Conservation (phyloP, 2,888 invertebrate species). For the Xanthia icteritia region DNA sequence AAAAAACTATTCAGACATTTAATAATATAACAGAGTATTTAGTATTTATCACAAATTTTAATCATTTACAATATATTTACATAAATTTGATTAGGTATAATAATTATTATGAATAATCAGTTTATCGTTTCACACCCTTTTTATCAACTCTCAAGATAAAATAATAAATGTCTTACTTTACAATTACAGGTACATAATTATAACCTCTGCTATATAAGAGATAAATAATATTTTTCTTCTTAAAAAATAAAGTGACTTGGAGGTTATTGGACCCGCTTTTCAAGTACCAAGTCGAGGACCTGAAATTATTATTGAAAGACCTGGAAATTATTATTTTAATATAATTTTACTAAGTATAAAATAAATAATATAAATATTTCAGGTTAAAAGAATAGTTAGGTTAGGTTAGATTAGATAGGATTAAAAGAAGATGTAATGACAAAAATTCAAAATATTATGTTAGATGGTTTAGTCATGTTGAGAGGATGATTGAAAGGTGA, state of each 20-base stretch:
- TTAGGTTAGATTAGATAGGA: too few relatives aligned
- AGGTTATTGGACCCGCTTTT: constrained; percentile 27
- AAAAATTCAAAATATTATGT: too few relatives aligned
- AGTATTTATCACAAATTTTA: constrained; percentile 42
- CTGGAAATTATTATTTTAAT: neutral
- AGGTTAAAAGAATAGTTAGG: too few relatives aligned
- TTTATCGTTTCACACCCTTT: constrained; percentile 21
- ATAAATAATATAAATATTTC: too few relatives aligned
- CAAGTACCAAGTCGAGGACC: neutral
- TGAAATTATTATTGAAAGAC: neutral
- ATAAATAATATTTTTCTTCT: neutral
- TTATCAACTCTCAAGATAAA: neutral
- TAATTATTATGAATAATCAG: constrained; percentile 17
- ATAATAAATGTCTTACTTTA: neutral
- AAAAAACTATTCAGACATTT: constrained; percentile 17
- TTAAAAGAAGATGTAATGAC: too few relatives aligned
- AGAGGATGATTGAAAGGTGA: too few relatives aligned
- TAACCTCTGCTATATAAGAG: neutral
- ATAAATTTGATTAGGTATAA: neutral
- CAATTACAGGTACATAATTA: neutral
- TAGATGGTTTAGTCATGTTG: too few relatives aligned
- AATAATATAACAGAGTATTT: constrained; percentile 7
- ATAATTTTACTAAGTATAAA: too few relatives aligned
- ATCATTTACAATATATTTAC: constrained; percentile 37
- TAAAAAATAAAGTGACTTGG: neutral